These are phyloP conservation scores for Trididemnum nubilum DNA, from an alignment of 23 tunicate genomes.

Conservation along the genomic window DNA sequence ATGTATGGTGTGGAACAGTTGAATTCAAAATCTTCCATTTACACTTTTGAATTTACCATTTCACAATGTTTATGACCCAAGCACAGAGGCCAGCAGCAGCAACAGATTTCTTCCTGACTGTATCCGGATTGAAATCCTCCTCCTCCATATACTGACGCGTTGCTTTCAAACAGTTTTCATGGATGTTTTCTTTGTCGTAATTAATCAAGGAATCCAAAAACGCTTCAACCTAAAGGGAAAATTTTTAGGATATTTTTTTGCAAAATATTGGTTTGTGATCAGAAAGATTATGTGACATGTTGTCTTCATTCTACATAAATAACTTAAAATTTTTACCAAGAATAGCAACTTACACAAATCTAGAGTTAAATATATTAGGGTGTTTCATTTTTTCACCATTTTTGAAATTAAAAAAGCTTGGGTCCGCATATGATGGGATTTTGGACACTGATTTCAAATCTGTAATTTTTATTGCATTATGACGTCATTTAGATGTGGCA, in stretches of 20 bases:
- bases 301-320: neutral
- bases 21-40: no score
- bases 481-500: no score
- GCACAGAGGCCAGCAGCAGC: conserved; percentile 93
- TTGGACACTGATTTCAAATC: no score
- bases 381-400: no score
- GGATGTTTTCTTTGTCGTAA: conserved; percentile 88
- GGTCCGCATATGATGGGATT: no score
- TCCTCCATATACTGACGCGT: conserved; percentile 77
- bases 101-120: conserved; percentile 65
- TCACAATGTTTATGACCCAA: conserved; percentile 91
- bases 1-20: no score
- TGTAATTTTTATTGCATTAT: no score
- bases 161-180: conserved; percentile 71
- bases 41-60: no score
- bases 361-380: no score
- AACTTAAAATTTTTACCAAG: neutral
- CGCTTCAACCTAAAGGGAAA: conserved; percentile 64
- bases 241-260: neutral
- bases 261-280: neutral
- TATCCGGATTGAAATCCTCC: conserved; percentile 72
- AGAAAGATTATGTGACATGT: neutral
- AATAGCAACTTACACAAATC: no score
- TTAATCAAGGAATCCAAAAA: conserved; percentile 80
- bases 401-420: no score